Percentiles rank a stretch among this genome's conserved stretches.
Evolutionary conservation across 2,888 invertebrate species (phyloP).

Genomic region (Hypomecis atomaria): DNA sequence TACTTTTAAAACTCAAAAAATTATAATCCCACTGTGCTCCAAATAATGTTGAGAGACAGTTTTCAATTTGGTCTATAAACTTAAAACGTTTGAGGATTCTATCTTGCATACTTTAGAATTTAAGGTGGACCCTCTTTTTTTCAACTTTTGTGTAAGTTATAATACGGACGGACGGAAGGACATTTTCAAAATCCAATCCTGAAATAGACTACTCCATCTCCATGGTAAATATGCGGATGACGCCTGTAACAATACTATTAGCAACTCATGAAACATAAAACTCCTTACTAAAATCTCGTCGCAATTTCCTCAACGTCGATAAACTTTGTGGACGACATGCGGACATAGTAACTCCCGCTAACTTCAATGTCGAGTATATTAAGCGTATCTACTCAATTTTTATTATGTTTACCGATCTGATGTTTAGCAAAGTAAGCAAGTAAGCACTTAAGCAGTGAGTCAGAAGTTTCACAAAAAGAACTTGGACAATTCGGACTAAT

Average conservation of each 20-base stretch:
- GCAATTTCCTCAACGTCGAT: not conserved
- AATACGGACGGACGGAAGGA: no score
- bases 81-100: no score
- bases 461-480: conserved; percentile 9
- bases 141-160: no score
- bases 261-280: no score
- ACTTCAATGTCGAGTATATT: not conserved
- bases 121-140: no score
- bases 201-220: not conserved
- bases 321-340: not conserved
- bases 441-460: conserved; percentile 19
- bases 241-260: not conserved
- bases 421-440: conserved; percentile 5
- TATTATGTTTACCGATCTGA: conserved; percentile 17
- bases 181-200: no score
- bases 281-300: not conserved
- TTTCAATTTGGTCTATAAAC: no score
- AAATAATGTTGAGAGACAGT: no score
- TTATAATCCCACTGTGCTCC: no score
- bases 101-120: no score
- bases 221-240: not conserved
- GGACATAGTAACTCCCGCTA: not conserved
- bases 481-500: not conserved
- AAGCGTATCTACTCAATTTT: conserved; percentile 16
- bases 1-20: no score